Base-by-base conservation (phyloP, 2,888 invertebrate genomes). In the Acrobasis repandana region DNA sequence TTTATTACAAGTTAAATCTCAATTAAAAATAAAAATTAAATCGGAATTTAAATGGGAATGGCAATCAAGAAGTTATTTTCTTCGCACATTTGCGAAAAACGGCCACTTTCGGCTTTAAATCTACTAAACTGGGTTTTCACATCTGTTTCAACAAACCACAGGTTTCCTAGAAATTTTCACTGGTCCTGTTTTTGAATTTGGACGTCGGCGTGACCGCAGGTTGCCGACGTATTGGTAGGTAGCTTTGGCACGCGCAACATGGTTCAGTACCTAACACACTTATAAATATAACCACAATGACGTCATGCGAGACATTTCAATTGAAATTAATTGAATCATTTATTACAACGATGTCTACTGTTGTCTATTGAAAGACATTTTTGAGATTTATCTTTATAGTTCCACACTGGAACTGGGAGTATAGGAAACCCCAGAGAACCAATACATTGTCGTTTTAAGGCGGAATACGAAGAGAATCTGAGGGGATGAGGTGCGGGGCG, bases 191-290 rank as follows among this genome's bases (percentile, higher is more conserved):
- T 34, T 16, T 47, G 9, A 38, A 38, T n/a, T 11, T 14, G 38
- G 11, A 33, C 5, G 36, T 51, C 33, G 20, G 16, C 48, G 14
- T 48, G 56, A 76, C 76, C 75, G 64, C 75, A 74, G 63, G 62
- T 67, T 68, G 74, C 68, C 73, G 65, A 61, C 69, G 70, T 66
- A 73, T 76, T 74, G 65, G 70, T 14, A n/a, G n/a, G n/a, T 68
- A 78, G 66, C 61, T 67, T 63, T 61, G 71, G 75, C 75, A 77
- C 74, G 75, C 73, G 70, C 38, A 50, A 33, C 28, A 28, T 16
- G 18, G 34, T 20, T 54, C 54, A 60, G 50, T 56, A n/a, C 54
- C 47, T 36, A 34, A 63, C 57, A 68, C 64, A 65, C 62, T 64
- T 64, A 69, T 63, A 54, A 64, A 69, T 63, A 54, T 66, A 73